phyloP scores from a whole-genome alignment of 1,140 invertebrate species.

The Manduca sexta region DNA sequence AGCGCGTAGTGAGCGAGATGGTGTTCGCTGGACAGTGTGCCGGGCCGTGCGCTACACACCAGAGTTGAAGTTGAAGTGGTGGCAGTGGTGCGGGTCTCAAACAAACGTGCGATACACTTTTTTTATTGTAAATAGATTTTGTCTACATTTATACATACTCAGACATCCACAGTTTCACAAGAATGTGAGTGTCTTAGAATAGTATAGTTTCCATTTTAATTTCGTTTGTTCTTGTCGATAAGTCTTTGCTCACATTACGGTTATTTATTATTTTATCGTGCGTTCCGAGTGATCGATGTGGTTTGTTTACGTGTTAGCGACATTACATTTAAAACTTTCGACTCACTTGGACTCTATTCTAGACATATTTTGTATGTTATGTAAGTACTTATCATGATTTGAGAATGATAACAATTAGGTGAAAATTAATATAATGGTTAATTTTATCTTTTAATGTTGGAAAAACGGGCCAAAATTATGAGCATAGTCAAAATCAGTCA shows the following conservation, averaged over 20 bases:
- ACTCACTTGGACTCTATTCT: constrained; percentile 4
- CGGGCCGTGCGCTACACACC: too few species aligned
- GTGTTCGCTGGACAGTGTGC: too few species aligned
- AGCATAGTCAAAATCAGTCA: constrained; percentile 61
- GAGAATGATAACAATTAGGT: constrained; percentile 25
- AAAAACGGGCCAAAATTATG: constrained; percentile 65
- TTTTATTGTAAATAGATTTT: constrained; percentile 28
- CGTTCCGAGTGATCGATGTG: neutral
- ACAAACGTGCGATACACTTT: constrained; percentile 28
- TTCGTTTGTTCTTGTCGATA: constrained; percentile 24
- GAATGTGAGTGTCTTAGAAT: constrained; percentile 8
- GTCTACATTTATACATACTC: neutral
- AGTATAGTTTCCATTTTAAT: constrained; percentile 4
- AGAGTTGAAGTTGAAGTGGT: too few species aligned
- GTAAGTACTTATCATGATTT: constrained; percentile 39
- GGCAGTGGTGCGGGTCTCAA: neutral
- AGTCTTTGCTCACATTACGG: constrained; percentile 50
- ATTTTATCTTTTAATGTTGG: constrained; percentile 40
- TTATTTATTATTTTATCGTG: constrained; percentile 50
- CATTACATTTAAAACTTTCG: neutral
- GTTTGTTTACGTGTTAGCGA: neutral
- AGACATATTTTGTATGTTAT: constrained; percentile 13
- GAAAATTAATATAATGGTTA: constrained; percentile 30
- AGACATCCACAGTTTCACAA: constrained; percentile 1
- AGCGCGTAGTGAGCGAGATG: too few species aligned